Conservation (phyloP, 2,113 vertebrate genomes). For the Takifugu flavidus region DNA sequence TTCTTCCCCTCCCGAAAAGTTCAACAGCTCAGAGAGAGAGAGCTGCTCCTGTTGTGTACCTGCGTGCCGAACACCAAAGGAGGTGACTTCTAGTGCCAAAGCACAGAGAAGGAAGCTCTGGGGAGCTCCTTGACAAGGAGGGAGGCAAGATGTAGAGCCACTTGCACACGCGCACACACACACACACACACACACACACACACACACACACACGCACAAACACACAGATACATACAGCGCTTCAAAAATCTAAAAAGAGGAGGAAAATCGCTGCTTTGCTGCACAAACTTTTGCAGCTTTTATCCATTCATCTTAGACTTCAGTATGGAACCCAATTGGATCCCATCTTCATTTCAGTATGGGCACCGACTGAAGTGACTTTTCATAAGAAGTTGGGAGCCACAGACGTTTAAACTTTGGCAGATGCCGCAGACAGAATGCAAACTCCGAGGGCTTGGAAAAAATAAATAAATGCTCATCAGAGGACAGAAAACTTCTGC, state of each 20-base stretch:
- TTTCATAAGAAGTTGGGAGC: constrained; percentile 62
- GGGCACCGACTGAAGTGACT: constrained; percentile 69
- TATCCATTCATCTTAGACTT: constrained; percentile 70
- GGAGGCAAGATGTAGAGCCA: constrained; percentile 57
- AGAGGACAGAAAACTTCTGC: constrained; percentile 45
- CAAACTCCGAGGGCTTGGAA: constrained; percentile 31
- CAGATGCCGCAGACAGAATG: constrained; percentile 53
- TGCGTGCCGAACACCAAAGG: constrained; percentile 78
- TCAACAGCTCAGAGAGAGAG: constrained; percentile 73
- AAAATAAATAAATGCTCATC: constrained; percentile 44
- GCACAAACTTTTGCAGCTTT: constrained; percentile 77
- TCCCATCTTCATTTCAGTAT: constrained; percentile 57
- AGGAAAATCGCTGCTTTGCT: constrained; percentile 76
- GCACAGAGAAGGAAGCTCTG: constrained; percentile 70
- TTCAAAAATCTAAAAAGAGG: constrained; percentile 74
- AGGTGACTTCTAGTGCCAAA: constrained; percentile 78
- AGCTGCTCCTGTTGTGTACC: constrained; percentile 79
- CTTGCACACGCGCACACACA: constrained; percentile 21
- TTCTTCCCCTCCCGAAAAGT: constrained; percentile 75
- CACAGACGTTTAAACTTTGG: constrained; percentile 64
- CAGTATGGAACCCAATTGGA: constrained; percentile 60
- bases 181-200: constrained; percentile 29
- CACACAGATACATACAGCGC: constrained; percentile 38
- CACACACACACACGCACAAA: constrained; percentile 17
- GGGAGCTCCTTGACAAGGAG: constrained; percentile 70